Conservation (phyloP, 2,888 invertebrate species). For the Philaethria dido region DNA sequence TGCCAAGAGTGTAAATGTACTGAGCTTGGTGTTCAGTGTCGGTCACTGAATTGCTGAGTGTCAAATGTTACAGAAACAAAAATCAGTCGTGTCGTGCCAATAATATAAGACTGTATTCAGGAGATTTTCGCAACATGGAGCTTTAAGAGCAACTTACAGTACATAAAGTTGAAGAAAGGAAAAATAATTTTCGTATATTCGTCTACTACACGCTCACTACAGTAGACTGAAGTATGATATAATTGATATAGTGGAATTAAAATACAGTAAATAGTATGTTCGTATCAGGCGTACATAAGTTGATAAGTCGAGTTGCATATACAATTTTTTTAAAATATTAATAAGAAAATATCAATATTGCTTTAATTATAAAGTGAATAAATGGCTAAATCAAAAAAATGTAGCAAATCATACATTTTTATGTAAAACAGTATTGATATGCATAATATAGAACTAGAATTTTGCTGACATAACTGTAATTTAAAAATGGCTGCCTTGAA, state of each 20-base stretch:
- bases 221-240: too few species aligned
- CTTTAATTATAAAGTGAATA: too few species aligned
- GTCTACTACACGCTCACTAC: not conserved
- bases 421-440: too few species aligned
- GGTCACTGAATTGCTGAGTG: slow-evolving; percentile 83
- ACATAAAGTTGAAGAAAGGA: not conserved
- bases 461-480: too few species aligned
- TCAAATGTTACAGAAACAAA: slow-evolving; percentile 38
- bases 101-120: not conserved
- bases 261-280: not conserved
- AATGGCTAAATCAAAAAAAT: too few species aligned
- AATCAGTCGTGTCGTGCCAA: not conserved
- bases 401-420: too few species aligned
- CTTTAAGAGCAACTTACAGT: not conserved
- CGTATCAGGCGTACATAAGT: too few species aligned
- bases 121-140: not conserved
- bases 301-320: too few species aligned
- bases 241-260: not conserved
- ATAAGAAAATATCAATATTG: too few species aligned
- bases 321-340: too few species aligned
- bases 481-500: too few species aligned
- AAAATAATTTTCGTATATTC: not conserved
- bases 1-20: slow-evolving; percentile 95
- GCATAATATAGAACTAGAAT: too few species aligned
- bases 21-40: slow-evolving; percentile 93